A percentile compares a stretch with the other conserved stretches of the same genome.
Evolutionary conservation across 2,113 vertebrate genomes (phyloP).

Genomic region (Salvelinus alpinus): DNA sequence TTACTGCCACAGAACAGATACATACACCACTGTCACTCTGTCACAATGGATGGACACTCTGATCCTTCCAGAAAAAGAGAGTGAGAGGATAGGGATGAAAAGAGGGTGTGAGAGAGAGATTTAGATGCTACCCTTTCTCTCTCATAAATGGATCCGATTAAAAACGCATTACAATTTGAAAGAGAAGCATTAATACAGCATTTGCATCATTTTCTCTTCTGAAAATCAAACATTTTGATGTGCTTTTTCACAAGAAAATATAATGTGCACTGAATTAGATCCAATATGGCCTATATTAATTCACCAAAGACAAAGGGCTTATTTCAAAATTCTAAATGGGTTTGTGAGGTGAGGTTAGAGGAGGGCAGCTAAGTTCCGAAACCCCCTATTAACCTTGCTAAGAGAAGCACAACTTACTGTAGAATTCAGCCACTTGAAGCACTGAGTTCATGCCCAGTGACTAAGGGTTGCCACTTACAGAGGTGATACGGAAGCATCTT

Average conservation of each 20-base stretch:
- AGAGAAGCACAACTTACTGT: background rate
- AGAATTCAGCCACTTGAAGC: background rate
- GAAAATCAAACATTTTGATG: background rate
- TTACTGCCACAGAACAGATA: background rate
- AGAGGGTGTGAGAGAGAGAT: background rate
- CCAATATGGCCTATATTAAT: background rate
- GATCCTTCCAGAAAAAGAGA: conserved; percentile 1
- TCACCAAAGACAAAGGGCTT: background rate
- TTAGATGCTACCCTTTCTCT: background rate
- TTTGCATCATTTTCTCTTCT: background rate
- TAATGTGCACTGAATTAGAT: background rate
- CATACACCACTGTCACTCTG: background rate
- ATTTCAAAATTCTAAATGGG: background rate
- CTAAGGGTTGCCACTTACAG: background rate
- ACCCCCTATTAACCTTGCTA: background rate
- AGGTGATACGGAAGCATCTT: background rate
- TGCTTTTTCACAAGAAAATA: background rate
- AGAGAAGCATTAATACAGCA: background rate
- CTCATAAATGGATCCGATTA: background rate
- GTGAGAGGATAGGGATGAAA: background rate
- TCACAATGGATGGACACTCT: background rate
- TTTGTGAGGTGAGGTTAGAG: background rate
- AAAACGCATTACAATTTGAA: background rate
- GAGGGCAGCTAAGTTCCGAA: background rate
- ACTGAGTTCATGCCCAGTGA: background rate